Conservation (phyloP, 1,140 invertebrate species). For the Lucilia sericata region DNA sequence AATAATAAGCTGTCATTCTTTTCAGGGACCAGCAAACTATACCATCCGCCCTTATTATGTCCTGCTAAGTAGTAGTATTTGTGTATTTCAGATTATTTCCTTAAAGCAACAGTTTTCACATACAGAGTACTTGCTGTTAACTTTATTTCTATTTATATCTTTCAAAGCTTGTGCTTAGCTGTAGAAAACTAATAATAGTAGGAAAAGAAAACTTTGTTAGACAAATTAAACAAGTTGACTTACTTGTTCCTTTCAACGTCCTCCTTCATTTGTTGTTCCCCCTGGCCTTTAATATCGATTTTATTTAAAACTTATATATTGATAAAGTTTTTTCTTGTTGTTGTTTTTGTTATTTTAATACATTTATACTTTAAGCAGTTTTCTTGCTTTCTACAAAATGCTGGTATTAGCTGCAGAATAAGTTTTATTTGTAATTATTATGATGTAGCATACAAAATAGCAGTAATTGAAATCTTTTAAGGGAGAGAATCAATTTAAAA, state of each 20-base stretch:
- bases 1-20: not conserved
- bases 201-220: not conserved
- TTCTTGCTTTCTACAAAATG: too few species aligned
- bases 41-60: not conserved
- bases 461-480: too few species aligned
- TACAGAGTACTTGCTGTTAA: too few species aligned
- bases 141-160: not conserved
- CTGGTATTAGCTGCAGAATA: too few species aligned
- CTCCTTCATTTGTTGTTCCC: not conserved
- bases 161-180: not conserved
- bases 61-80: not conserved
- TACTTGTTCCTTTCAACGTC: not conserved
- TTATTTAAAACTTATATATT: not conserved
- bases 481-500: too few species aligned
- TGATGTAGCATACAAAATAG: too few species aligned
- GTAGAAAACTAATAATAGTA: not conserved
- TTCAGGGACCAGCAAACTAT: not conserved
- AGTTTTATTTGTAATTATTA: too few species aligned
- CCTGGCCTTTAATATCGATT: slow-evolving; percentile 13
- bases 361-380: not conserved
- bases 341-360: not conserved
- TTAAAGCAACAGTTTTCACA: slow-evolving; percentile 8
- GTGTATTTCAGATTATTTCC: not conserved
- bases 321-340: slow-evolving; percentile 11
- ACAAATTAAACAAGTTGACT: slow-evolving; percentile 26